These are phyloP conservation scores for Melipona beecheii DNA, from an alignment of 2,888 invertebrate species.

Conservation along the genomic window DNA sequence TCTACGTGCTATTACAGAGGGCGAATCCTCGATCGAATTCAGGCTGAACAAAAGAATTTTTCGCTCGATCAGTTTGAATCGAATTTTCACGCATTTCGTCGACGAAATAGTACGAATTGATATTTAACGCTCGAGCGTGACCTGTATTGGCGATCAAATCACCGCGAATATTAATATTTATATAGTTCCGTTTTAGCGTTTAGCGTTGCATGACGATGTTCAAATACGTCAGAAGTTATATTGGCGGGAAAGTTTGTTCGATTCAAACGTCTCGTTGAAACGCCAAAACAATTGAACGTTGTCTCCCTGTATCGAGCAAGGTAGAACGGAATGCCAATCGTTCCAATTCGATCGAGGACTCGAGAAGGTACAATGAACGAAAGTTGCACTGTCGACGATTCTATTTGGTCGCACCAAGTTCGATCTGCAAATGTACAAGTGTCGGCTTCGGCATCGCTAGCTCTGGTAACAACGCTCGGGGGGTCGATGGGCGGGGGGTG, in stretches of 20 bases:
- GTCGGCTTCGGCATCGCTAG: conserved; percentile 34
- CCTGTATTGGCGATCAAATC: background rate
- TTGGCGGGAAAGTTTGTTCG: background rate
- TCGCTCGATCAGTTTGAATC: conserved; percentile 25
- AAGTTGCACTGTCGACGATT: conserved; percentile 45
- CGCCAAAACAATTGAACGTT: background rate
- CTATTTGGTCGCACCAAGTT: conserved; percentile 59
- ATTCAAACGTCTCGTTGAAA: background rate
- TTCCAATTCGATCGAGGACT: conserved; percentile 27
- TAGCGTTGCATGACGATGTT: background rate
- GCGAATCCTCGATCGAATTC: conserved; percentile 43
- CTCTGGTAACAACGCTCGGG: conserved; percentile 42
- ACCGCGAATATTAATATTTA: too few species aligned
- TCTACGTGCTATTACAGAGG: conserved; percentile 47
- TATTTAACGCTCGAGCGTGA: background rate
- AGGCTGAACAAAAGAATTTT: background rate
- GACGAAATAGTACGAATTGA: background rate
- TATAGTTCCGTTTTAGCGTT: too few species aligned
- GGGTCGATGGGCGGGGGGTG: background rate
- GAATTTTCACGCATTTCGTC: too few species aligned
- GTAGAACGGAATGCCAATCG: background rate
- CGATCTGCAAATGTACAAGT: conserved; percentile 36
- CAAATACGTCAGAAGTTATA: background rate
- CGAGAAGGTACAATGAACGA: conserved; percentile 50
- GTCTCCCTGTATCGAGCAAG: background rate